Conservation (phyloP, 2,797 vertebrate genomes). For the Acrossocheilus fasciatus region DNA sequence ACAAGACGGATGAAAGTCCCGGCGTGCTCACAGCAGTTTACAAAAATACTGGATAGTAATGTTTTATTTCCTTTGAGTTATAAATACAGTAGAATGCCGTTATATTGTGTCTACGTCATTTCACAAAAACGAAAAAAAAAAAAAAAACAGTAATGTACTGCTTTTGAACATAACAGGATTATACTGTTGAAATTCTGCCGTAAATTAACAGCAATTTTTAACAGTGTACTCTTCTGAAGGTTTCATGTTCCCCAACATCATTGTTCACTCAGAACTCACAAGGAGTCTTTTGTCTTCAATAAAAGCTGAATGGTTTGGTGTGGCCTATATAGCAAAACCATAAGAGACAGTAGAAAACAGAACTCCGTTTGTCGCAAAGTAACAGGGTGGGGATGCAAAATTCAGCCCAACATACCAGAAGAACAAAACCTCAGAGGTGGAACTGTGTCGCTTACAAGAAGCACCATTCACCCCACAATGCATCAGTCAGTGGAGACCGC, state of each 20-base stretch:
- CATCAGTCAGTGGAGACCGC: neutral
- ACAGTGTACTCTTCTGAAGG: slow-evolving; percentile 34
- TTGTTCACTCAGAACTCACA: slow-evolving; percentile 47
- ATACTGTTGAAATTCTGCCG: too few species aligned
- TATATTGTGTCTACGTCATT: too few species aligned
- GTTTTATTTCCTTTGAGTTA: too few species aligned
- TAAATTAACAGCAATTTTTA: too few species aligned
- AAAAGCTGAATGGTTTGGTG: slow-evolving; percentile 41
- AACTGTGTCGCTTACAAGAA: slow-evolving; percentile 39
- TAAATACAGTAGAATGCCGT: too few species aligned
- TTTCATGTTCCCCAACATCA: slow-evolving; percentile 37
- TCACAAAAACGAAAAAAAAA: too few species aligned
- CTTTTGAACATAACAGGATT: too few species aligned
- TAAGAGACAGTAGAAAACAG: slow-evolving; percentile 25
- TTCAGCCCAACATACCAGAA: neutral
- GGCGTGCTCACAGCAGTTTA: too few species aligned
- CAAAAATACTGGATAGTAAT: too few species aligned
- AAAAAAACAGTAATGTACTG: too few species aligned
- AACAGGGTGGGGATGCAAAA: slow-evolving; percentile 47
- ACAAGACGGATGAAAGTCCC: too few species aligned
- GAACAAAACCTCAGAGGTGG: slow-evolving; percentile 38
- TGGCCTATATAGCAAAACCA: slow-evolving; percentile 28
- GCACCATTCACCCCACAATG: slow-evolving; percentile 36
- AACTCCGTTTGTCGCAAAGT: slow-evolving; percentile 6
- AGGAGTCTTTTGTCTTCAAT: slow-evolving; percentile 41